A percentile compares a stretch with the other conserved stretches of the same genome.
These are phyloP conservation scores for Myopa tessellatipennis DNA, from an alignment of 2,888 invertebrate genomes.

Conservation along the genomic window DNA sequence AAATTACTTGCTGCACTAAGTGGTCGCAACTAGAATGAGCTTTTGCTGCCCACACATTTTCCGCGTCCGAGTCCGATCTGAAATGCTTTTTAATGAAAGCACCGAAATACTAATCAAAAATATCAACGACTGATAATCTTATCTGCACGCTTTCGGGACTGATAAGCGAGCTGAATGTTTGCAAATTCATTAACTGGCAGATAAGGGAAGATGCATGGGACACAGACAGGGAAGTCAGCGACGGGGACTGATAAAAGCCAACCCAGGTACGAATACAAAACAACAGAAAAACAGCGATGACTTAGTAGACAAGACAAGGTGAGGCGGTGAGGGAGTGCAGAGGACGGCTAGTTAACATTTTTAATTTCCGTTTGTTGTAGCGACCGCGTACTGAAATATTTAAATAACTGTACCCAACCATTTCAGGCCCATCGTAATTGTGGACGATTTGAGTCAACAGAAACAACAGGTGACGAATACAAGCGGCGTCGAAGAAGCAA, in stretches of 20 bases:
- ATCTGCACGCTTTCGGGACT: too few relatives aligned
- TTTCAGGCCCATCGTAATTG: conserved; percentile 62
- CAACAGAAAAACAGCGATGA: background rate
- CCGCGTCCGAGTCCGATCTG: too few relatives aligned
- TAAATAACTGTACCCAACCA: conserved; percentile 21
- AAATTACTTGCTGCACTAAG: too few relatives aligned
- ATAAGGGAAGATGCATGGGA: too few relatives aligned
- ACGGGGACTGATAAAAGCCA: background rate
- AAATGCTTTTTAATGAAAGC: too few relatives aligned
- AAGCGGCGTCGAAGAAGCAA: background rate
- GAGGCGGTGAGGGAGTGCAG: background rate
- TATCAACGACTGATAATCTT: too few relatives aligned
- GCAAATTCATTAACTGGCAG: too few relatives aligned
- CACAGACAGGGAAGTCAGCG: too few relatives aligned
- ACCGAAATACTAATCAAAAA: too few relatives aligned
- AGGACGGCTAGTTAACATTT: conserved; percentile 19
- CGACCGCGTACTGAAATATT: conserved; percentile 43
- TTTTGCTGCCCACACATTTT: too few relatives aligned
- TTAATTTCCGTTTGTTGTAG: conserved; percentile 47
- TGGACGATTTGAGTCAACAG: conserved; percentile 60
- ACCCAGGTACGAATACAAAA: background rate
- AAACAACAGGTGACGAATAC: conserved; percentile 41
- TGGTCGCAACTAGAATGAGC: too few relatives aligned
- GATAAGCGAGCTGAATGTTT: too few relatives aligned
- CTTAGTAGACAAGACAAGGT: conserved; percentile 27